Evolutionary conservation across 2,797 vertebrate species (phyloP), one percentile per base, ranked within the genome.

Genomic region (Poecilia picta): DNA sequence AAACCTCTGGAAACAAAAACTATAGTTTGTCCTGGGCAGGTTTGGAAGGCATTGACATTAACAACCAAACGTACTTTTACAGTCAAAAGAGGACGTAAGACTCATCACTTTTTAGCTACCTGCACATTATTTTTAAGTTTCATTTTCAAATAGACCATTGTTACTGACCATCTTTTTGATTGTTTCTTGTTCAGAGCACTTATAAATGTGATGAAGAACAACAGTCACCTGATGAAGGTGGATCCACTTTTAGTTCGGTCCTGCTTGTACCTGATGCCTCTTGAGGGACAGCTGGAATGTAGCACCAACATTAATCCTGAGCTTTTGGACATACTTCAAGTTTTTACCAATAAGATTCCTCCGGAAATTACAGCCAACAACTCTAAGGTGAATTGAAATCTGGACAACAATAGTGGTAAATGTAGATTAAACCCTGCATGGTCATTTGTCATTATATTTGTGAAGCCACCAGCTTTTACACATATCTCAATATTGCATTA

Each of bases 241-340:
- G 97, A 99, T n/a, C 1, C 1, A 5, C 77, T 89, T 25, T 88
- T 96, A 55, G 82, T 95, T 84, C 95, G 94, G 0, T 97, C 97
- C 28, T 98, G 96, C 94, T 91, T 97, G 81, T 96, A 78, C 72
- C 75, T 98, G 84, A 77, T 98, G 76, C 87, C 95, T 25, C 12
- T 96, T 4, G 28, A 74, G 0, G 64, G 81, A 0, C 84, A 97
- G 75, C 1, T 33, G 0, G 89, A 94, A 1, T 95, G 94, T 83
- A 47, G 95, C 15, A 16, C 0, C 1, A 33, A 11, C 1, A 47
- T 92, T 10, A 89, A 89, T 0, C 18, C 81, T 2, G 88, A 94
- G 6, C 82, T 97, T 23, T 57, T 97, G 28, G 96, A 95, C 79
- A 80, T 91, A 1, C 95, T 99, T 16, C 71, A 85, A 1, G 87